Percentiles rank a stretch among this genome's conserved stretches.
These are phyloP conservation scores for Albula glossodonta DNA, from an alignment of 2,113 vertebrate genomes.

Conservation along the genomic window DNA sequence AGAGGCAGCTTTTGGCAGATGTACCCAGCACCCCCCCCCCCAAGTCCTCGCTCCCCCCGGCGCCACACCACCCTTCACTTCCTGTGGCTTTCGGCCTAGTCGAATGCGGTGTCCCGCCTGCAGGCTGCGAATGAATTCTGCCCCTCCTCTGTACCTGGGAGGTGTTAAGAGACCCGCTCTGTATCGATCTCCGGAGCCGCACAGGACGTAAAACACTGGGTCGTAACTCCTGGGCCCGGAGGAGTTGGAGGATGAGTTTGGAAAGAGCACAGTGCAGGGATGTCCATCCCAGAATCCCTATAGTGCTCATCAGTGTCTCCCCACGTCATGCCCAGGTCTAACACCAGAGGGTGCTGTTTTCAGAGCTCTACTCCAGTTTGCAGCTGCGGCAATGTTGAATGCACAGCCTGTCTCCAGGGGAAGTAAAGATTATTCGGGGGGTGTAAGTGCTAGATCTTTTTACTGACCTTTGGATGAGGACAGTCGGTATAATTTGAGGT, in stretches of 20 bases:
- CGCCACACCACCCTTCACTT: neutral
- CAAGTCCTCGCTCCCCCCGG: neutral
- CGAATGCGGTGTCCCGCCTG: neutral
- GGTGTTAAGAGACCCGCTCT: neutral
- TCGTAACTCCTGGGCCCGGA: neutral
- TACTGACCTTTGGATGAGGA: neutral
- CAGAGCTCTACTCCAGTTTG: neutral
- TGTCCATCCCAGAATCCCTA: neutral
- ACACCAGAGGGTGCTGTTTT: constrained; percentile 15
- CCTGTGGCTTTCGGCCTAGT: no score
- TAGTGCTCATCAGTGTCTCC: neutral
- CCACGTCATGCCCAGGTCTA: neutral
- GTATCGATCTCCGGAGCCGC: neutral
- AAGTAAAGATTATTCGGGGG: neutral
- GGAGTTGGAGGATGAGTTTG: neutral
- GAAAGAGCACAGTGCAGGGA: neutral
- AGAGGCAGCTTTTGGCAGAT: neutral
- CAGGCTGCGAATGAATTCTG: neutral
- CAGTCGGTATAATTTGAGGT: neutral
- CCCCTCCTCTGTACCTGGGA: neutral
- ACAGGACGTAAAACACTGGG: neutral
- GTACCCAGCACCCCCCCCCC: no score
- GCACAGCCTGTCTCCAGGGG: neutral
- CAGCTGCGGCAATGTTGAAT: neutral
- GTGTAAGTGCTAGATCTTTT: neutral